A percentile compares a stretch with the other conserved stretches of the same genome.
These are phyloP conservation scores for Gymnosoma rotundatum DNA, from an alignment of 2,888 invertebrate genomes.

Conservation along the genomic window DNA sequence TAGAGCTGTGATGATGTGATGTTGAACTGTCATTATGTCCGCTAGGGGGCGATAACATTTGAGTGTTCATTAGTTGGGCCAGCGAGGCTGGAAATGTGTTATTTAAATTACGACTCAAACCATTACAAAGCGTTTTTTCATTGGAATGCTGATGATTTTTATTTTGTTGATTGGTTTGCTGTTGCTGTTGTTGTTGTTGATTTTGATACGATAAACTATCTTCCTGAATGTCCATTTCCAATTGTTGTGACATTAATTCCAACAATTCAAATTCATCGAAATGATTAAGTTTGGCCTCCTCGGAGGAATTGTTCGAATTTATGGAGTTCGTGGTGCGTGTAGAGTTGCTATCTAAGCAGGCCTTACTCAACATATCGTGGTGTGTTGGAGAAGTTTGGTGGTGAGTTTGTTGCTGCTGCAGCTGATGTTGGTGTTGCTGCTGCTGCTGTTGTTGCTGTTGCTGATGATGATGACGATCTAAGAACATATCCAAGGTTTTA, in stretches of 20 bases:
- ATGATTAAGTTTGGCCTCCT: slow-evolving; percentile 79
- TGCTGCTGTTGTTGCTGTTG: slow-evolving; percentile 73
- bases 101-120: slow-evolving; percentile 80
- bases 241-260: slow-evolving; percentile 82
- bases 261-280: slow-evolving; percentile 81
- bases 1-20: slow-evolving; percentile 39
- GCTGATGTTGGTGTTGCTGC: slow-evolving; percentile 53
- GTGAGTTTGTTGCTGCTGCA: slow-evolving; percentile 51
- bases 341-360: slow-evolving; percentile 46
- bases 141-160: slow-evolving; percentile 72
- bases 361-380: slow-evolving; percentile 73
- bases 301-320: slow-evolving; percentile 41
- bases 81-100: slow-evolving; percentile 81
- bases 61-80: slow-evolving; percentile 79
- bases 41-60: slow-evolving; percentile 61
- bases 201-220: slow-evolving; percentile 71
- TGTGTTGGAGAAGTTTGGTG: slow-evolving; percentile 71
- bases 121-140: slow-evolving; percentile 62
- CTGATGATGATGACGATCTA: slow-evolving; percentile 78
- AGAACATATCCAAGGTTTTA: slow-evolving; percentile 81
- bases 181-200: slow-evolving; percentile 71
- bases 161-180: slow-evolving; percentile 47
- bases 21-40: slow-evolving; percentile 61
- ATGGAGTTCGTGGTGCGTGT: slow-evolving; percentile 9
- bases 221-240: slow-evolving; percentile 84